phyloP scores from a whole-genome alignment of 2,113 vertebrate species.

The Egretta garzetta region DNA sequence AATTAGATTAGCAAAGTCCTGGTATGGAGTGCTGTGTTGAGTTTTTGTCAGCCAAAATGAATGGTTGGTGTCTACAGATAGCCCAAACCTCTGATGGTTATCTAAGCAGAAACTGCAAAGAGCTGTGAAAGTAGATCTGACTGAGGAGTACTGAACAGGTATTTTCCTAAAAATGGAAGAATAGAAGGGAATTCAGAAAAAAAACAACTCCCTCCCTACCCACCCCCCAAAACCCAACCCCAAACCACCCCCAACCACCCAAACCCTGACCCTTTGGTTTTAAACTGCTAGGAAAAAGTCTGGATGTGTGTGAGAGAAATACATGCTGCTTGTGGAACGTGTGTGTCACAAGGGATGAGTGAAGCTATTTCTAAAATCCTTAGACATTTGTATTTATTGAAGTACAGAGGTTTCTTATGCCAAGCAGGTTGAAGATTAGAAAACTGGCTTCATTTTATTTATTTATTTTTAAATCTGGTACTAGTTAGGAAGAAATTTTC shows the following conservation, averaged over 20 bases:
- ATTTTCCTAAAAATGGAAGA: neutral
- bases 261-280: neutral
- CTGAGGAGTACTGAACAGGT: neutral
- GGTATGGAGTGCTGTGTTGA: neutral
- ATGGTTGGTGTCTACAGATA: neutral
- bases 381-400: neutral
- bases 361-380: neutral
- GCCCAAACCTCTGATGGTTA: neutral
- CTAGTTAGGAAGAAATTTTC: neutral
- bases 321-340: fast-evolving
- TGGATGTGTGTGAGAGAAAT: neutral
- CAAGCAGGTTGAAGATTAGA: neutral
- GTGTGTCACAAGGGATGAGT: neutral
- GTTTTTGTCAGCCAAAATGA: neutral
- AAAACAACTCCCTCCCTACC: fast-evolving
- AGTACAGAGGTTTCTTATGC: neutral
- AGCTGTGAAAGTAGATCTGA: neutral
- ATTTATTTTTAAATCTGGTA: neutral
- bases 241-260: neutral
- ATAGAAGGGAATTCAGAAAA: neutral
- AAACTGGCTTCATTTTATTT: neutral
- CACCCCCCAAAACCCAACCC: neutral
- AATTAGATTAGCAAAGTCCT: neutral
- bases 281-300: neutral
- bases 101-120: neutral